Evolutionary conservation across 2,797 vertebrate genomes (phyloP), one percentile per base, ranked within the genome.

Genomic region (Halcyon chelicuti): DNA sequence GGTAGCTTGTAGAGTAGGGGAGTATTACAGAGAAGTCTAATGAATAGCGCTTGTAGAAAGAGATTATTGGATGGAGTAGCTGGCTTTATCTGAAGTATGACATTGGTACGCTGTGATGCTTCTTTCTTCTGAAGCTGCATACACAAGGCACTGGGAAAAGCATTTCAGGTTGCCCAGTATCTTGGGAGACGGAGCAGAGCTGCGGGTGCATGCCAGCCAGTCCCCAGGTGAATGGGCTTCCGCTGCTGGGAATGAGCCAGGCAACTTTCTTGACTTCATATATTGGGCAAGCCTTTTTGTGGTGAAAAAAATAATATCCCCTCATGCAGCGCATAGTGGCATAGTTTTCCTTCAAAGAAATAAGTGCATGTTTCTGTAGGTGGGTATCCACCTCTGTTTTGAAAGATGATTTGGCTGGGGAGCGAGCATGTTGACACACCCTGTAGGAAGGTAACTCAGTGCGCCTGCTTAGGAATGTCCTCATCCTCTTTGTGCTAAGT

Each of bases 61-160:
- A 63, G 54, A 35, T 33, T 52, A 12, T 25, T 75, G 66, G 35
- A 49, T 33, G 73, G 52, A 81, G 73, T 21, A 78, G 79, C 68
- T 94, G 82, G 33, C 22, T 86, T 33, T 47, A 16, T n/a, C 46
- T 82, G 33, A 94, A 23, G 47, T 67, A 9, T n/a, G 81, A 74
- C 58, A 65, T 8, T 47, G 28, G 35, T 54, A 33, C n/a, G 42
- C 55, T 0, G 0, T 60, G 29, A 26, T 66, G 33, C 33, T 70
- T 54, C 46, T 93, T 81, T 55, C 55, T 91, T 86, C 35, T 86
- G 62, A 70, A 84, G 28, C 5, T 66, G 20, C 31, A 35, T 9
- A 10, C 17, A 44, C 11, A 72, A 5, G 33, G 20, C 39, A 37
- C 70, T 86, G 47, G 47, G 68, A 81, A 62, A 87, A 74, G 5